Evolutionary conservation across 2,113 vertebrate genomes (phyloP).

Genomic region (Vicugna pacos): DNA sequence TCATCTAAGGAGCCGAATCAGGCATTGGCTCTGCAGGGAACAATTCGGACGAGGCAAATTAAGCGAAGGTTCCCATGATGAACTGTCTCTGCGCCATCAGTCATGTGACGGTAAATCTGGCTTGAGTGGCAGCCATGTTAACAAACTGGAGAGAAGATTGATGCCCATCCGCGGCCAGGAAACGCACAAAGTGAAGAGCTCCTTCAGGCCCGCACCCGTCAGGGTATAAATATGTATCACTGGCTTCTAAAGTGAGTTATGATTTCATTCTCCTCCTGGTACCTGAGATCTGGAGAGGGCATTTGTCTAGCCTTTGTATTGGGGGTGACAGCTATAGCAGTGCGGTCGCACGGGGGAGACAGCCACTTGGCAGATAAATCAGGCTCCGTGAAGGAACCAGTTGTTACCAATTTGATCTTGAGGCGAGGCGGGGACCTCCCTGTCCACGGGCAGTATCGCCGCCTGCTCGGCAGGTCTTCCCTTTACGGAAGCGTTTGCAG

Average conservation of each 20-base stretch:
- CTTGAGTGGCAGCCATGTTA: conserved; percentile 87
- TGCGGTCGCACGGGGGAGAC: conserved; percentile 63
- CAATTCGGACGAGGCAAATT: conserved; percentile 81
- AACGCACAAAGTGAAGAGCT: conserved; percentile 81
- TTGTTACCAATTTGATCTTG: conserved; percentile 88
- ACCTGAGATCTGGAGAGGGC: conserved; percentile 87
- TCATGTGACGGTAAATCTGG: conserved; percentile 83
- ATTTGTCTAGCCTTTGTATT: conserved; percentile 88
- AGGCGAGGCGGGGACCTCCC: conserved; percentile 74
- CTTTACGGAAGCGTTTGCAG: conserved; percentile 61
- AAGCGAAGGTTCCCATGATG: conserved; percentile 76
- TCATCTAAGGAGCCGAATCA: background rate
- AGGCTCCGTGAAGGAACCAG: conserved; percentile 81
- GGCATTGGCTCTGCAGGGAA: conserved; percentile 44
- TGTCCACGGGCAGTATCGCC: conserved; percentile 72
- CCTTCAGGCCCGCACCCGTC: conserved; percentile 77
- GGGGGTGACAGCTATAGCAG: conserved; percentile 85
- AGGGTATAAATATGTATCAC: conserved; percentile 88
- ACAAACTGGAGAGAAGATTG: conserved; percentile 86
- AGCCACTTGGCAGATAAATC: conserved; percentile 87
- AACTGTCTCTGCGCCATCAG: conserved; percentile 80
- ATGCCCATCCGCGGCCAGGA: conserved; percentile 78
- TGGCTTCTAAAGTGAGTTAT: conserved; percentile 88
- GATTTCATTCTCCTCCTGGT: conserved; percentile 88
- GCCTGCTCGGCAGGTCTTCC: conserved; percentile 48